These are phyloP conservation scores for Nephrotoma appendiculata DNA, from an alignment of 2,888 invertebrate genomes.

Conservation along the genomic window DNA sequence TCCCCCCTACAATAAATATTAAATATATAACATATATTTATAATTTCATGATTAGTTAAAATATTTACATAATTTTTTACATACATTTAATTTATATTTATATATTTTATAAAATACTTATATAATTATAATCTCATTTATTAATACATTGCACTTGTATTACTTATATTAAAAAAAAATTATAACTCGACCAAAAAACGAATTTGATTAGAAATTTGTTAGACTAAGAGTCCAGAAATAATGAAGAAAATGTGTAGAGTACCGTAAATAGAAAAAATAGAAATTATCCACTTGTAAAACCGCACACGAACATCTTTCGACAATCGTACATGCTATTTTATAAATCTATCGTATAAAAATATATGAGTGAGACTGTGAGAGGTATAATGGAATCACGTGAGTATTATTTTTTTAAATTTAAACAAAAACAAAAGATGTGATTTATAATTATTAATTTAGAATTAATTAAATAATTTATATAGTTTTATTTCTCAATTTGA, in stretches of 20 bases:
- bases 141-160: constrained; percentile 17
- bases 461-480: background rate
- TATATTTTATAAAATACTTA: constrained; percentile 1
- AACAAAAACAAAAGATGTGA: background rate
- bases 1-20: background rate
- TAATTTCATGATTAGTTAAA: background rate
- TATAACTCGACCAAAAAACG: background rate
- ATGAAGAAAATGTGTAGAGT: background rate
- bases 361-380: background rate
- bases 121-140: constrained; percentile 9
- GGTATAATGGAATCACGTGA: background rate
- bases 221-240: background rate
- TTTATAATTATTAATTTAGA: background rate
- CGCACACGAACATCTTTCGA: background rate
- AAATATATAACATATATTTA: background rate
- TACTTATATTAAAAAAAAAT: constrained; percentile 14
- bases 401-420: background rate
- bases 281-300: background rate
- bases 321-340: background rate
- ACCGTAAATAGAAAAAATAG: background rate
- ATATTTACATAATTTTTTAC: background rate
- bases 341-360: background rate
- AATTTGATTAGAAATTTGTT: background rate
- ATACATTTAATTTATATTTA: background rate
- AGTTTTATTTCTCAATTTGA: background rate